phyloP scores from a whole-genome alignment of 2,888 invertebrate species.

The Bhutanitis thaidina region DNA sequence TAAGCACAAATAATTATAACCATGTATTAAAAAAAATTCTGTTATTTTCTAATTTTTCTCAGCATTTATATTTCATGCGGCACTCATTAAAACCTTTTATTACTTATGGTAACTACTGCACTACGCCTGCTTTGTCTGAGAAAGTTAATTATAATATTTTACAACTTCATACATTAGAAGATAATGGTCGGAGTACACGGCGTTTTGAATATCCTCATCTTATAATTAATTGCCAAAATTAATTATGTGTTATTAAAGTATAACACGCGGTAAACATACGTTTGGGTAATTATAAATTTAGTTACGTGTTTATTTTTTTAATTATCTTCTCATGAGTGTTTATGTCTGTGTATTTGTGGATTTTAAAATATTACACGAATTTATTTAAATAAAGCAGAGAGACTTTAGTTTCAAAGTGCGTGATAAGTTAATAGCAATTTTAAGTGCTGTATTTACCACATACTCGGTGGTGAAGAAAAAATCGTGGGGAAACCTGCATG shows the following conservation, averaged over 20 bases:
- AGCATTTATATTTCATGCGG: not conserved
- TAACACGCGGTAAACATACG: not conserved
- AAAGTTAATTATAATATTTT: constrained; percentile 17
- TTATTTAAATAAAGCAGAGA: no score
- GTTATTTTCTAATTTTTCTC: no score
- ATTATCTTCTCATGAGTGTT: not conserved
- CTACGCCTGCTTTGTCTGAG: constrained; percentile 5
- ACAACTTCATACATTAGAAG: constrained; percentile 10
- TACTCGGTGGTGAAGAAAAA: no score
- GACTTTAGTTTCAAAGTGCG: no score
- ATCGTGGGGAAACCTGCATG: no score
- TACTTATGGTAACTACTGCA: constrained; percentile 15
- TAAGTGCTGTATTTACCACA: no score
- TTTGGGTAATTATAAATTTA: constrained; percentile 2
- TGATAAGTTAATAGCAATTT: no score
- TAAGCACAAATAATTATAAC: no score
- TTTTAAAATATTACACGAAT: no score
- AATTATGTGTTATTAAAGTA: constrained; percentile 8
- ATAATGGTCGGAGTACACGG: not conserved
- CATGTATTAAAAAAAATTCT: no score
- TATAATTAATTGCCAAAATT: constrained; percentile 11
- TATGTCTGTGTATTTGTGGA: no score
- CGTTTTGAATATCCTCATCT: constrained; percentile 2
- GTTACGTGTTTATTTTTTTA: not conserved
- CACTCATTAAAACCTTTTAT: constrained; percentile 20